A percentile compares a stretch with the other conserved stretches of the same genome.
phyloP scores from a whole-genome alignment of 2,113 vertebrate species.

The Neodontobutis hainanensis region DNA sequence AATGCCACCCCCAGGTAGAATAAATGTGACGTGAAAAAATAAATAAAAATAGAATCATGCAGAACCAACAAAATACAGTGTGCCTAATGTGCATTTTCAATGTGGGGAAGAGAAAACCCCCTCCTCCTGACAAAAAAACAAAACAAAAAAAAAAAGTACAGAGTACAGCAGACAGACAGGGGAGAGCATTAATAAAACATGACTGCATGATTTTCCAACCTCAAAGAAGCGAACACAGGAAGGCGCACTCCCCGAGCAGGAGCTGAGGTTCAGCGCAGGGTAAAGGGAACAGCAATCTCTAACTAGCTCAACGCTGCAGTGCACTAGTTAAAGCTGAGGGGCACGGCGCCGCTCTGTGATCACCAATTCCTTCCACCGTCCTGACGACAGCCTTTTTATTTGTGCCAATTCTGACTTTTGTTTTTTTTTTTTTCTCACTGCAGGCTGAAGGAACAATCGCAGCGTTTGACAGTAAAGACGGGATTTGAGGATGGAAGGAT shows the following conservation, averaged over 20 bases:
- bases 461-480: not conserved
- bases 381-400: constrained; percentile 32
- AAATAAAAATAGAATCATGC: constrained; percentile 11
- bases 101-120: constrained; percentile 27
- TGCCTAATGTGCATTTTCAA: constrained; percentile 45
- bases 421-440: constrained; percentile 17
- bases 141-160: constrained; percentile 13
- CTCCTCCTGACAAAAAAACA: too few relatives aligned
- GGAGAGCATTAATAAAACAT: constrained; percentile 80
- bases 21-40: constrained; percentile 13
- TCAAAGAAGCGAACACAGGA: constrained; percentile 77
- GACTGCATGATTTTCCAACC: constrained; percentile 77
- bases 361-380: constrained; percentile 34
- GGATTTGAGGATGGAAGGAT: constrained; percentile 32
- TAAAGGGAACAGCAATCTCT: constrained; percentile 73
- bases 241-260: constrained; percentile 61
- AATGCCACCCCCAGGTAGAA: constrained; percentile 11
- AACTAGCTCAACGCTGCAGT: constrained; percentile 62
- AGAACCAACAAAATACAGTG: constrained; percentile 50
- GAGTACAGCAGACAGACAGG: constrained; percentile 45
- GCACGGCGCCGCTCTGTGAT: constrained; percentile 50
- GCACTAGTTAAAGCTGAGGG: constrained; percentile 57
- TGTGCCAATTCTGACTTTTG: constrained; percentile 6
- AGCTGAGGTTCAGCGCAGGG: constrained; percentile 76
- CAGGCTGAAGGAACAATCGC: constrained; percentile 6